These are phyloP conservation scores for Cinara cedri DNA, from an alignment of 2,888 invertebrate genomes.

Conservation along the genomic window DNA sequence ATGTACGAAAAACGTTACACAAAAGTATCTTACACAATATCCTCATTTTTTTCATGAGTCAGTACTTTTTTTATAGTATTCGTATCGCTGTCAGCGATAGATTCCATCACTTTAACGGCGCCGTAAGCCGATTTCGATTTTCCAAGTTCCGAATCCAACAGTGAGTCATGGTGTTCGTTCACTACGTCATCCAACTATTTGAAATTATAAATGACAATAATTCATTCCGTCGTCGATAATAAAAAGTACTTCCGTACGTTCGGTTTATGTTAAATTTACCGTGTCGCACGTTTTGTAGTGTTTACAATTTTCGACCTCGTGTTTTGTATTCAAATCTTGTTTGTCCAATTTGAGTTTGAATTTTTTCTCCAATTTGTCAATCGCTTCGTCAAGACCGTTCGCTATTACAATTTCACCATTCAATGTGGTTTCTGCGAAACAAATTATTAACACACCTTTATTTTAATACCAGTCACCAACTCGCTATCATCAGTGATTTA, in stretches of 20 bases:
- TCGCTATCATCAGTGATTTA: no score
- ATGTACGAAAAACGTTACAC: neutral
- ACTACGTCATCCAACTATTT: constrained; percentile 68
- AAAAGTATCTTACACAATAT: constrained; percentile 65
- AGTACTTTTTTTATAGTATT: constrained; percentile 69
- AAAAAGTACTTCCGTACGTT: constrained; percentile 24
- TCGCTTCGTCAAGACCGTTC: constrained; percentile 59
- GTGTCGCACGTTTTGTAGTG: constrained; percentile 38
- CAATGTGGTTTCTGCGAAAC: constrained; percentile 18
- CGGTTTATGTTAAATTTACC: constrained; percentile 10
- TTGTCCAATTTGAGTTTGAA: constrained; percentile 58
- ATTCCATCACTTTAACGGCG: constrained; percentile 70
- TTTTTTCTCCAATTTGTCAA: constrained; percentile 60
- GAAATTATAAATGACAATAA: neutral
- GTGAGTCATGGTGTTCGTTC: constrained; percentile 66
- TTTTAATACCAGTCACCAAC: no score
- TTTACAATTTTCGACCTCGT: constrained; percentile 60
- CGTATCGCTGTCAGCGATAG: constrained; percentile 68
- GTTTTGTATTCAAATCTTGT: constrained; percentile 61
- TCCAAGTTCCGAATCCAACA: constrained; percentile 69
- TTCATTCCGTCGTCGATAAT: no score
- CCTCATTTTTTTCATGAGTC: constrained; percentile 68
- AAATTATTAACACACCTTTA: no score
- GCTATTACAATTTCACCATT: constrained; percentile 58
- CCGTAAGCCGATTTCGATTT: constrained; percentile 70